Evolutionary conservation across 2,113 vertebrate genomes (phyloP), one percentile per base, ranked within the genome.

Genomic region (Percopsis transmontana): DNA sequence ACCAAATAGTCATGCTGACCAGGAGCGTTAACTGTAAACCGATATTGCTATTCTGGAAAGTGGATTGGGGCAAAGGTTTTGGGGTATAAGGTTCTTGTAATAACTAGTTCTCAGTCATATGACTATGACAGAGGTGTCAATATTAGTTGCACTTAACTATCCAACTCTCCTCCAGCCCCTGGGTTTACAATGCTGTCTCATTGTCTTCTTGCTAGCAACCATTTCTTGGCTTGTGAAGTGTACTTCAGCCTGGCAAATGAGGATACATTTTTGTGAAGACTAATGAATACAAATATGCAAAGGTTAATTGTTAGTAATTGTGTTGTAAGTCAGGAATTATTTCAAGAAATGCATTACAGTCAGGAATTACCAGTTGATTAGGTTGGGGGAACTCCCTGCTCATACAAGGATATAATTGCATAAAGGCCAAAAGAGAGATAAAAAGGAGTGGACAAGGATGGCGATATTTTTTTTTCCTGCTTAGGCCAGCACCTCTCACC

Each of bases 401-500:
- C 44, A 41, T 19, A 40, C 20, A 40, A 24, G 62, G 44, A 42
- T 33, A 33, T 33, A 33, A 33, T 33, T 33, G 27, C 27, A 33
- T 33, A 33, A 33, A 7, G 27, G 5, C 5, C 2, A 33, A 33
- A 33, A 33, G 8, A 19, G 10, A 71, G 15, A 23, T 27, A 2
- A 54, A 2, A 21, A 45, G 9, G 15, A 7, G 40, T 58, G 40
- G 10, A 2, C 21, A 51, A 2, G 44, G 16, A 16, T 44, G 15
- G 33, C 53, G 2, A 19, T 60, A 56, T 58, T 21, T 47, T 56
- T 42, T 47, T 41, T 18, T 18, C 7, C 39, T 62, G 21, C 55
- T 74, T 21, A 41, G n/a, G 52, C 15, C 8, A 33, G 33, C 33
- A 86, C 80, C 82, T 89, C 86, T 90, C 75, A 83, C 80, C 77